These are phyloP conservation scores for Drosophila neocordata DNA, from an alignment of 1,140 invertebrate genomes.

Conservation along the genomic window DNA sequence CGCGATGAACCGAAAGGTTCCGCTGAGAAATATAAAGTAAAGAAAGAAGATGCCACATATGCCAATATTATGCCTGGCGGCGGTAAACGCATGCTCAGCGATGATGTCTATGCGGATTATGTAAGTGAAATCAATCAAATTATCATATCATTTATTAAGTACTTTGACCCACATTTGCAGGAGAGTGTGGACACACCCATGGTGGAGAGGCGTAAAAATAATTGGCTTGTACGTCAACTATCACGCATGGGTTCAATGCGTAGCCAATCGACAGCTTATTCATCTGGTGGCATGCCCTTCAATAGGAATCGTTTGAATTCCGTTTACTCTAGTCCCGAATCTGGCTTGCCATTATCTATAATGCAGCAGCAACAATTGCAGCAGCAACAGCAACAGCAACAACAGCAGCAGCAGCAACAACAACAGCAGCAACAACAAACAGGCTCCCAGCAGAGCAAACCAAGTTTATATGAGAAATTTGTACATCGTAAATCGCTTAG, in stretches of 20 bases:
- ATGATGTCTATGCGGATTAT: conserved; percentile 94
- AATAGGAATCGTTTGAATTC: conserved; percentile 88
- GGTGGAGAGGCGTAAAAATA: conserved; percentile 92
- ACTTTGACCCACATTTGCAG: too few species aligned
- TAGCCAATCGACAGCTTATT: conserved; percentile 92
- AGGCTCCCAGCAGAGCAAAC: conserved; percentile 84
- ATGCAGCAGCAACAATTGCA: conserved; percentile 79
- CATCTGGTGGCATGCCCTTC: conserved; percentile 90
- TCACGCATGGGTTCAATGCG: conserved; percentile 91
- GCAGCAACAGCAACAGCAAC: conserved; percentile 71
- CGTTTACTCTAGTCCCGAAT: conserved; percentile 91
- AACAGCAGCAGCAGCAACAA: conserved; percentile 56
- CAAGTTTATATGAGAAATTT: conserved; percentile 91
- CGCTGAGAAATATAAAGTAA: conserved; percentile 92
- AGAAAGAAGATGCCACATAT: conserved; percentile 91
- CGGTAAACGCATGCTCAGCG: conserved; percentile 85
- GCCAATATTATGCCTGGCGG: conserved; percentile 86
- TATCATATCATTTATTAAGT: background rate
- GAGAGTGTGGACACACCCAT: conserved; percentile 94
- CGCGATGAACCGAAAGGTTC: conserved; percentile 92
- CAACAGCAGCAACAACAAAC: conserved; percentile 67
- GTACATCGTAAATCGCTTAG: conserved; percentile 90
- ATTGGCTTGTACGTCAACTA: conserved; percentile 93
- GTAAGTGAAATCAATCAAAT: conserved; percentile 84
- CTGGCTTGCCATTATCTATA: conserved; percentile 83